Percentiles rank a stretch among this genome's conserved stretches.
Conservation (phyloP, 1,140 invertebrate genomes). For the Eulimnadia texana region DNA sequence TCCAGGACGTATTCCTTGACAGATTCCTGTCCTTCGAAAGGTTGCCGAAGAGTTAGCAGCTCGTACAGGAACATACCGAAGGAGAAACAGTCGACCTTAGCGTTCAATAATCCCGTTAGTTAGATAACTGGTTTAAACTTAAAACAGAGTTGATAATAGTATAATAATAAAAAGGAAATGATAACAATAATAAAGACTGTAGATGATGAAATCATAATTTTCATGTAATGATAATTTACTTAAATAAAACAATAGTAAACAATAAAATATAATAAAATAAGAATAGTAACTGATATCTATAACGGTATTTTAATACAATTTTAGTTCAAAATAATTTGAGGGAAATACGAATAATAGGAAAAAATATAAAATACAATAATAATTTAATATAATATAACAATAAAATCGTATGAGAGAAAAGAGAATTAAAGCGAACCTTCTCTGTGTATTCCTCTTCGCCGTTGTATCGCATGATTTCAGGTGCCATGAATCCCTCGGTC, state of each 20-base stretch:
- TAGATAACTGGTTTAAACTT: too few species aligned
- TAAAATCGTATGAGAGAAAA: too few species aligned
- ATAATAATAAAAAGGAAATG: too few species aligned
- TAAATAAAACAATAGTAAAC: too few species aligned
- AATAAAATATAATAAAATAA: slow-evolving; percentile 20
- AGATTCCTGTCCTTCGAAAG: slow-evolving; percentile 87
- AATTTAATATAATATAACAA: too few species aligned
- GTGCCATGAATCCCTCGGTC: slow-evolving; percentile 96
- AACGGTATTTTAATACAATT: not conserved
- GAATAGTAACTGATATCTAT: slow-evolving; percentile 2
- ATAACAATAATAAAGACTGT: too few species aligned
- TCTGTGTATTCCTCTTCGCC: slow-evolving; percentile 98
- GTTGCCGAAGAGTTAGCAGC: slow-evolving; percentile 77
- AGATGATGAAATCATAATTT: too few species aligned
- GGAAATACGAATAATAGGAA: slow-evolving; percentile 4
- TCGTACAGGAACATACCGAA: slow-evolving; percentile 99
- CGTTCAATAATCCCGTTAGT: too few species aligned
- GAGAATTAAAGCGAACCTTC: too few species aligned
- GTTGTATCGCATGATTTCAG: slow-evolving; percentile 94
- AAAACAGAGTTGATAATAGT: too few species aligned
- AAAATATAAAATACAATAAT: slow-evolving; percentile 13
- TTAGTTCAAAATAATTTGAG: slow-evolving; percentile 2
- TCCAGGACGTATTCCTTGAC: slow-evolving; percentile 92
- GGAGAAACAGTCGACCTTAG: slow-evolving; percentile 90
- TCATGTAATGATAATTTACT: too few species aligned